Conservation (phyloP, 2,888 invertebrate genomes). For the Drosophila trichaetosa region DNA sequence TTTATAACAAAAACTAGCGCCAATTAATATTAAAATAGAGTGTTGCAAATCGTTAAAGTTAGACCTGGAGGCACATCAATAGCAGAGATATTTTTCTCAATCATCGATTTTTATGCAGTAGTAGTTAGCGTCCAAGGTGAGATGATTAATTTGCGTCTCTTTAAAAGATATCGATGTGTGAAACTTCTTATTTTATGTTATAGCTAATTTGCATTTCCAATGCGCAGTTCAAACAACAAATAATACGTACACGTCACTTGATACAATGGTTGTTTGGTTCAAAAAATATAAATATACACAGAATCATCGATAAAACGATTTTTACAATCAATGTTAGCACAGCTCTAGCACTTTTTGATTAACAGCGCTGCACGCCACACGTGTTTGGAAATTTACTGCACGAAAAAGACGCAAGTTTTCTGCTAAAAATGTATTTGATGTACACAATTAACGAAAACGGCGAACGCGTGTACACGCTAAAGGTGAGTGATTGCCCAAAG, state of each 20-base stretch:
- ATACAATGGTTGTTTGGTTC: neutral
- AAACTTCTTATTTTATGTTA: neutral
- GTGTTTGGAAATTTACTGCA: conserved; percentile 53
- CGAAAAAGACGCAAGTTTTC: neutral
- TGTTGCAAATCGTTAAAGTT: conserved; percentile 2
- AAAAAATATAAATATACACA: neutral
- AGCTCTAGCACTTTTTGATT: conserved; percentile 6
- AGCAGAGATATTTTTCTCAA: neutral
- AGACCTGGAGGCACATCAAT: neutral
- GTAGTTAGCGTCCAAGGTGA: neutral
- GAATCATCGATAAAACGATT: neutral
- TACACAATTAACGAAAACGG: conserved; percentile 91
- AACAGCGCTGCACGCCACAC: conserved; percentile 41
- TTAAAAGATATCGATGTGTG: neutral
- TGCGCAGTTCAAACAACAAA: neutral
- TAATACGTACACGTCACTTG: neutral
- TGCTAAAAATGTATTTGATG: conserved; percentile 89
- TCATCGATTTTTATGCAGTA: neutral
- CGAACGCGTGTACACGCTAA: conserved; percentile 93
- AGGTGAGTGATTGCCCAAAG: conserved; percentile 86
- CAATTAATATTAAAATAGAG: conserved; percentile 7
- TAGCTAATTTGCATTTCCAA: neutral
- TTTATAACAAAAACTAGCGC: conserved; percentile 23
- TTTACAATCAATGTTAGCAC: neutral
- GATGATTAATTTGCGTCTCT: neutral